Conservation (phyloP, 2,797 vertebrate genomes). For the Xenops minutus region DNA sequence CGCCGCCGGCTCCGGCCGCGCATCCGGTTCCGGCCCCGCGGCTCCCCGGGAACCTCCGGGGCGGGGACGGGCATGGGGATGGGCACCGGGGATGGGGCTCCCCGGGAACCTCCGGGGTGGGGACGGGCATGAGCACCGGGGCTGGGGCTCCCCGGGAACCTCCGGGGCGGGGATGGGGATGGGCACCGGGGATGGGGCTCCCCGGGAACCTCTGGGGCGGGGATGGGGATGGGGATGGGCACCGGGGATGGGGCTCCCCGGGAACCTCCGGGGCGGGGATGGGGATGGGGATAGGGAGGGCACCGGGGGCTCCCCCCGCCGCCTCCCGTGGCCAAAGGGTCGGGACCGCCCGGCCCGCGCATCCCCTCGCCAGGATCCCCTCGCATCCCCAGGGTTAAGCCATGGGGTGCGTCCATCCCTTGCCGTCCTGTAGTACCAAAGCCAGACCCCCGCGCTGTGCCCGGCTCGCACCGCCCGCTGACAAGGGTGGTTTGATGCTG, state of each 20-base stretch:
- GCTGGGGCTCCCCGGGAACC: too few species aligned
- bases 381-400: too few species aligned
- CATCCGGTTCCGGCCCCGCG: conserved; percentile 68
- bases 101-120: too few species aligned
- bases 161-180: too few species aligned
- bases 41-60: conserved; percentile 12
- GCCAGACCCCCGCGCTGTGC: not conserved
- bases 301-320: not conserved
- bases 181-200: not conserved
- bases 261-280: too few species aligned
- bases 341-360: fast-evolving
- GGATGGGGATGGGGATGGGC: not conserved
- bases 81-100: too few species aligned
- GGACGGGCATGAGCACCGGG: too few species aligned
- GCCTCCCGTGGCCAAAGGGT: fast-evolving
- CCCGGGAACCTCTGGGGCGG: not conserved
- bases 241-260: too few species aligned
- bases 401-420: not conserved
- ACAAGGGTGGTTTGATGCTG: not conserved
- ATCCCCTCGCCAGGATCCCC: not conserved
- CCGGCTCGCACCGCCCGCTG: not conserved
- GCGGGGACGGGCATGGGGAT: too few species aligned
- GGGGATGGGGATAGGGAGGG: not conserved
- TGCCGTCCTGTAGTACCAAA: not conserved
- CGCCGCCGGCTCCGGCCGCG: conserved; percentile 31